phyloP scores from a whole-genome alignment of 2,113 vertebrate genomes.

The Gavia stellata region DNA sequence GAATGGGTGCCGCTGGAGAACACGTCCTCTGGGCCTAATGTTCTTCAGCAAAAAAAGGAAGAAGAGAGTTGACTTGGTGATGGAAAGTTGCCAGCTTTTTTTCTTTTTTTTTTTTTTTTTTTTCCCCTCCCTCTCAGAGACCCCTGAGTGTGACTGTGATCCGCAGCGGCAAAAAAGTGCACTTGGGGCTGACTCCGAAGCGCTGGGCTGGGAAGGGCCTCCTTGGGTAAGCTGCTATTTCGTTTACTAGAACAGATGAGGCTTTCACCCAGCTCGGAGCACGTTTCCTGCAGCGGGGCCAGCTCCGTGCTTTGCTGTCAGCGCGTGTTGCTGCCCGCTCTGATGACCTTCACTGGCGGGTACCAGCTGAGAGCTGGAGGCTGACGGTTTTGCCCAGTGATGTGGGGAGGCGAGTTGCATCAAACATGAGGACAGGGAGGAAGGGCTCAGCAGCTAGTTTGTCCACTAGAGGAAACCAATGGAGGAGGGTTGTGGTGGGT shows the following conservation, averaged over 20 bases:
- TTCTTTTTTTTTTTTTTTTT: neutral
- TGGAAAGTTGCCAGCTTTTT: neutral
- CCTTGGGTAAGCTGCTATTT: slow-evolving; percentile 77
- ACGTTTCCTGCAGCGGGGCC: neutral
- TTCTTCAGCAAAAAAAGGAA: neutral
- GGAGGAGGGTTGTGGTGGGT: neutral
- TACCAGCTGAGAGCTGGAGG: neutral
- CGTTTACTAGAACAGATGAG: fast-evolving
- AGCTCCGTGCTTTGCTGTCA: neutral
- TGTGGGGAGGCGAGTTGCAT: fast-evolving
- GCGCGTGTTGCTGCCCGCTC: neutral
- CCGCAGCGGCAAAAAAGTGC: slow-evolving; percentile 77
- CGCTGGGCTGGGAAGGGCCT: slow-evolving; percentile 91
- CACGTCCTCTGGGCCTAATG: neutral
- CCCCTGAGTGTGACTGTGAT: slow-evolving; percentile 82
- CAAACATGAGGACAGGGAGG: neutral
- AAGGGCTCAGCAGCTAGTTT: neutral
- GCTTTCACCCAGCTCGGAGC: neutral
- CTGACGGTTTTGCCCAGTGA: neutral
- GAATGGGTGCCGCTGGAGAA: neutral
- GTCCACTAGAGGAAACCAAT: neutral
- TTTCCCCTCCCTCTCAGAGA: slow-evolving; percentile 73
- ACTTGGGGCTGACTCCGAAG: slow-evolving; percentile 84
- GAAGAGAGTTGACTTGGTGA: neutral
- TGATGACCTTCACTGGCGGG: neutral